Evolutionary conservation across 2,797 vertebrate species (phyloP).

Genomic region (Catostomus latipinnis): DNA sequence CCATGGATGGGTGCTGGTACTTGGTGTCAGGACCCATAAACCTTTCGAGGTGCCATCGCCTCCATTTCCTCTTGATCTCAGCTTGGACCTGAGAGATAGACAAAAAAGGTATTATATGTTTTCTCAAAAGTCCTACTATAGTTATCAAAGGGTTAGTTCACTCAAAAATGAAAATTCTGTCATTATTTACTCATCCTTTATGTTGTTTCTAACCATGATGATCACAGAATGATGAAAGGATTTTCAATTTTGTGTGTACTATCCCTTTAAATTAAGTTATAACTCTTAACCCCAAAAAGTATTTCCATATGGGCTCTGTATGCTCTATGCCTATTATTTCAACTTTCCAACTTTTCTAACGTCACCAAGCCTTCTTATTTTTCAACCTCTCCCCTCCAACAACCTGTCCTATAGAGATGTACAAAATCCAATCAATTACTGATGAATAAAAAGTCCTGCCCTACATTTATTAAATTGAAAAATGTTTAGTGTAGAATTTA

Average conservation of each 20-base stretch:
- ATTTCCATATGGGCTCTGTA: no score
- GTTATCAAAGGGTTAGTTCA: no score
- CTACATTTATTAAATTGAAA: background rate
- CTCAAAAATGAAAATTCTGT: no score
- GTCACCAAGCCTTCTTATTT: background rate
- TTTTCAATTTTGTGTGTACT: no score
- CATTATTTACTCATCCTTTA: no score
- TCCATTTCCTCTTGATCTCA: constrained; percentile 95
- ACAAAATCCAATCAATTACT: background rate
- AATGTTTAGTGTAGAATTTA: no score
- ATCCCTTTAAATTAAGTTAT: no score
- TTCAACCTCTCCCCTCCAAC: background rate
- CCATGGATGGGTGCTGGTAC: constrained; percentile 88
- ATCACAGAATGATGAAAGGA: no score
- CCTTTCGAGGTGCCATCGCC: constrained; percentile 90
- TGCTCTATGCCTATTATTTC: no score
- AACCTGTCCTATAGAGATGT: background rate
- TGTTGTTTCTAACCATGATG: no score
- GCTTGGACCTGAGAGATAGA: constrained; percentile 84
- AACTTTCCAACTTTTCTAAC: no score
- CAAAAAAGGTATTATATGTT: background rate
- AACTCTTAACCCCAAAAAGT: no score
- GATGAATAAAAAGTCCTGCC: background rate
- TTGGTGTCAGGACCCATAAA: constrained; percentile 87
- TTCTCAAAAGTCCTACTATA: background rate